phyloP scores from a whole-genome alignment of 1,140 invertebrate species.

The Pachyrhynchus sulphureomaculatus region DNA sequence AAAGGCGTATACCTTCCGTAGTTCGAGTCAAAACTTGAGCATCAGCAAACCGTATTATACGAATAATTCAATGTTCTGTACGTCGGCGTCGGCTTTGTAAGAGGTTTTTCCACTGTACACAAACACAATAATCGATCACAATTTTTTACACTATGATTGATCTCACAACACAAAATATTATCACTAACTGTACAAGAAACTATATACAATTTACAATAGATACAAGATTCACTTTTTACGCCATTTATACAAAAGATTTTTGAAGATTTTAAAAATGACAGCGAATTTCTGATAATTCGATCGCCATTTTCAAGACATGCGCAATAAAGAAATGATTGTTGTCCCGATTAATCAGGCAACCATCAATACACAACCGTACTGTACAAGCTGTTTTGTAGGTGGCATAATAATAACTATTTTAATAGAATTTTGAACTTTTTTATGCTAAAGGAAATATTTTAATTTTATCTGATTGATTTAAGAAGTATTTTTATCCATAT shows the following conservation, averaged over 20 bases:
- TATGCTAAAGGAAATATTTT: too few relatives aligned
- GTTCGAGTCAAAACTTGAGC: constrained; percentile 29
- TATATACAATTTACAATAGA: constrained; percentile 53
- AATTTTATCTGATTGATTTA: too few relatives aligned
- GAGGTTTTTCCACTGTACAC: constrained; percentile 45
- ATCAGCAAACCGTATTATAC: constrained; percentile 46
- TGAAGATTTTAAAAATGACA: constrained; percentile 51
- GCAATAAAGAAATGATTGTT: constrained; percentile 17
- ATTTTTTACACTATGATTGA: constrained; percentile 46
- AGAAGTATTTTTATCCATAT: too few relatives aligned
- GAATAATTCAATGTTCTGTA: constrained; percentile 38
- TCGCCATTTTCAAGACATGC: constrained; percentile 49
- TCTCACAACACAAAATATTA: constrained; percentile 53
- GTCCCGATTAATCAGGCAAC: not conserved
- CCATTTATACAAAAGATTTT: constrained; percentile 51
- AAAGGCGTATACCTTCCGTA: constrained; percentile 41
- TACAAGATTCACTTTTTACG: constrained; percentile 47
- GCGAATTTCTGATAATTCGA: constrained; percentile 43
- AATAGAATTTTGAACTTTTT: too few relatives aligned
- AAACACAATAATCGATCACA: constrained; percentile 49
- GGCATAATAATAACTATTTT: too few relatives aligned
- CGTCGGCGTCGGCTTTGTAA: constrained; percentile 49
- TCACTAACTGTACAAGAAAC: constrained; percentile 54
- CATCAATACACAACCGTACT: not conserved
- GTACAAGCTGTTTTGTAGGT: constrained; percentile 1